These are phyloP conservation scores for Orientallactaga sibirica DNA, from an alignment of 2,797 vertebrate species.

Conservation along the genomic window DNA sequence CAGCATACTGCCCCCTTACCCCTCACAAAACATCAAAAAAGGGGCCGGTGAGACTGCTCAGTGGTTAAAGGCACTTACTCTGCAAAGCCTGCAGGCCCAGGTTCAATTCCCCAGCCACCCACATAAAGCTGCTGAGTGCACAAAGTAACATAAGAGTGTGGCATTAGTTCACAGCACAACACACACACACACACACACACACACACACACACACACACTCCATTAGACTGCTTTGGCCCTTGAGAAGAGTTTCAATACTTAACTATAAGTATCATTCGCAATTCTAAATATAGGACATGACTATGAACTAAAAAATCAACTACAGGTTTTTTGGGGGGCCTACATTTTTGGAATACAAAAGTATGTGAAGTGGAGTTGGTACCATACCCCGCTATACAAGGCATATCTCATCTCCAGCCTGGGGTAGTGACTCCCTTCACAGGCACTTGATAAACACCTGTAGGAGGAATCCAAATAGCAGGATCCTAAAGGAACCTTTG, in stretches of 20 bases:
- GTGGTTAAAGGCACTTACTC: too few species aligned
- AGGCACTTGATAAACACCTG: background rate
- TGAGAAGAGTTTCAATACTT: constrained; percentile 45
- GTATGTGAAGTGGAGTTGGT: background rate
- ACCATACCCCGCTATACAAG: background rate
- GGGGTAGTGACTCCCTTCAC: background rate
- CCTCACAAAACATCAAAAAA: background rate
- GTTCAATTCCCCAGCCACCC: too few species aligned
- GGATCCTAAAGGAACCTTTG: background rate
- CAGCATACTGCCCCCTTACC: too few species aligned
- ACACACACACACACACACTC: too few species aligned
- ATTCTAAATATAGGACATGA: background rate
- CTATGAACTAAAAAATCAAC: background rate
- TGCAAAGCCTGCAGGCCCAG: too few species aligned
- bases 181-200: too few species aligned
- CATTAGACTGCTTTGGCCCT: background rate
- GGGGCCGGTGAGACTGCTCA: too few species aligned
- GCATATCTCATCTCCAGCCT: background rate
- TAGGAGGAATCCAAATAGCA: background rate
- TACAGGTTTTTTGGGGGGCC: background rate
- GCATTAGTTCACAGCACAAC: too few species aligned
- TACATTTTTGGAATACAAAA: background rate
- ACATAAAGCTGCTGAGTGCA: too few species aligned
- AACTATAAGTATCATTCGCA: background rate
- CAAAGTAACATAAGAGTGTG: too few species aligned